phyloP scores from a whole-genome alignment of 2,888 invertebrate genomes.

The Junonia oenone region DNA sequence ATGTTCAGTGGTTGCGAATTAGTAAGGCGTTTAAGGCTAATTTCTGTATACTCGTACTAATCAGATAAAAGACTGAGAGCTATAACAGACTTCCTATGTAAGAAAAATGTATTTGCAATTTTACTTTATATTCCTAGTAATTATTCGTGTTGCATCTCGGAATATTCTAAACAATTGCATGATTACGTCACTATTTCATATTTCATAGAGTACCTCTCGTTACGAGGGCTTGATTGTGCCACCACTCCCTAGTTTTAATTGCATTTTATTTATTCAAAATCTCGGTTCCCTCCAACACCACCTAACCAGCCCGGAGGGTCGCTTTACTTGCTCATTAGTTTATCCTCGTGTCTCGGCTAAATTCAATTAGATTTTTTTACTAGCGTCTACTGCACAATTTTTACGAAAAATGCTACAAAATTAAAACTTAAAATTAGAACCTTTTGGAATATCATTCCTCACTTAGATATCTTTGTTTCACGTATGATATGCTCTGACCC shows the following conservation, averaged over 20 bases:
- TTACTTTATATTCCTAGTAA: not conserved
- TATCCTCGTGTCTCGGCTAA: conserved; percentile 34
- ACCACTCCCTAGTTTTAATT: conserved; percentile 58
- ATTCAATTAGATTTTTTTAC: conserved; percentile 37
- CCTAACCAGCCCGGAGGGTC: conserved; percentile 41
- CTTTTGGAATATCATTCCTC: not conserved
- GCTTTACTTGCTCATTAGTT: conserved; percentile 50
- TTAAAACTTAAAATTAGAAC: not conserved
- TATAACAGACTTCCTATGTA: too few relatives aligned
- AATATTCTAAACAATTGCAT: conserved; percentile 34
- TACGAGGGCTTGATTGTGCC: conserved; percentile 41
- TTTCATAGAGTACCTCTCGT: conserved; percentile 36
- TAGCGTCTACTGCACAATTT: not conserved
- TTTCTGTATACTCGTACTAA: not conserved
- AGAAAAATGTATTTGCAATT: too few relatives aligned
- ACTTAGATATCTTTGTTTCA: not conserved
- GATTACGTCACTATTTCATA: conserved; percentile 48
- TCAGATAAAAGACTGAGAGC: too few relatives aligned
- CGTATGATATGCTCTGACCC: not conserved
- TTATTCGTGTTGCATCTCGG: conserved; percentile 33
- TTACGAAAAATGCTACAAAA: not conserved
- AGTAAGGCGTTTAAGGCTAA: conserved; percentile 1
- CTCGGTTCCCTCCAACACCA: conserved; percentile 47
- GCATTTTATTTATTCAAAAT: conserved; percentile 74
- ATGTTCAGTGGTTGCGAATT: conserved; percentile 48